Evolutionary conservation across 2,797 vertebrate genomes (phyloP).

Genomic region (Rhabdophis nuchalis): DNA sequence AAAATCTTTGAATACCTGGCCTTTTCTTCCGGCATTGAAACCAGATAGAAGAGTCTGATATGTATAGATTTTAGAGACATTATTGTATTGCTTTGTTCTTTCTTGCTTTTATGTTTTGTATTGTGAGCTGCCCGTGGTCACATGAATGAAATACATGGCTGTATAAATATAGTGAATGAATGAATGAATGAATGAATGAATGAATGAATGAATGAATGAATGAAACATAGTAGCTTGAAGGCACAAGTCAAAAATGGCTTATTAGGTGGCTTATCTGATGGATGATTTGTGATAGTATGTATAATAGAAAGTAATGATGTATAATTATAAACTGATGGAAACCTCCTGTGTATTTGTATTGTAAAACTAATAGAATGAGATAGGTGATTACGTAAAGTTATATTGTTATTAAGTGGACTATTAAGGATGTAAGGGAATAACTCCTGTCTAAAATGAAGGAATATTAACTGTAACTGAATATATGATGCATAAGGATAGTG

Average conservation of each 20-base stretch:
- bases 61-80: background rate
- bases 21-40: background rate
- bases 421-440: too few relatives aligned
- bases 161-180: background rate
- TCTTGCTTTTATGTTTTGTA: background rate
- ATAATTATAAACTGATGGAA: too few relatives aligned
- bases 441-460: too few relatives aligned
- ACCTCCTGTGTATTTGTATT: too few relatives aligned
- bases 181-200: background rate
- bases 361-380: too few relatives aligned
- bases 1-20: background rate
- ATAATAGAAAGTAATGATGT: too few relatives aligned
- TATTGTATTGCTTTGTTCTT: background rate
- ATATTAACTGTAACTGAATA: too few relatives aligned
- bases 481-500: too few relatives aligned
- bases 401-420: too few relatives aligned
- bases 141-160: background rate
- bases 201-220: background rate
- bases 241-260: background rate
- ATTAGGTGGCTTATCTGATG: too few relatives aligned
- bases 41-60: background rate
- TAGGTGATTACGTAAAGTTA: too few relatives aligned
- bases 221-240: background rate
- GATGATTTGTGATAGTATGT: too few relatives aligned
- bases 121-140: background rate